A percentile compares a stretch with the other conserved stretches of the same genome.
These are phyloP conservation scores for Prunella himalayana DNA, from an alignment of 2,113 vertebrate species.

Conservation along the genomic window DNA sequence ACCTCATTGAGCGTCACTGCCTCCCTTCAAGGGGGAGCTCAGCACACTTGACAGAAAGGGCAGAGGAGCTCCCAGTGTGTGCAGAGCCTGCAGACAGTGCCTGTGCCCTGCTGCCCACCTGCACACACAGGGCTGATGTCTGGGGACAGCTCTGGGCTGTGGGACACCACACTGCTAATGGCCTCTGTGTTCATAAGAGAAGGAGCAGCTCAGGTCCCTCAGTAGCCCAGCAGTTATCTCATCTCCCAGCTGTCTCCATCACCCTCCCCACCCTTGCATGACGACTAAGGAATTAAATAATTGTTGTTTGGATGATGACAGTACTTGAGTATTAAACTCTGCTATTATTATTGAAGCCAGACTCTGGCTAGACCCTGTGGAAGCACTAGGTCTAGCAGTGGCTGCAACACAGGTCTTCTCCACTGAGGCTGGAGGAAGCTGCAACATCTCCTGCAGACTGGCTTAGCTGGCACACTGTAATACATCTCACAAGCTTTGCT, in stretches of 20 bases:
- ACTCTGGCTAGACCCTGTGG: neutral
- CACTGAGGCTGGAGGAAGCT: neutral
- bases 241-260: neutral
- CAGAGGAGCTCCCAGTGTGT: neutral
- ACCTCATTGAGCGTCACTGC: accelerated
- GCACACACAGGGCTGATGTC: neutral
- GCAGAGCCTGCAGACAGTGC: accelerated
- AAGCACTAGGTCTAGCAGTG: neutral
- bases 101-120: neutral
- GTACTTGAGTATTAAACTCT: neutral
- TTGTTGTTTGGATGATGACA: neutral
- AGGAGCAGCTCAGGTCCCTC: neutral
- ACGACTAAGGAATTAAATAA: neutral
- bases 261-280: neutral
- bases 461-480: neutral
- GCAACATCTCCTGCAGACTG: neutral
- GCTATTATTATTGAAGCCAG: neutral
- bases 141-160: neutral
- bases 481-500: neutral
- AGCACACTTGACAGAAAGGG: neutral
- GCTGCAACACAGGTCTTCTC: neutral
- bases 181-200: neutral
- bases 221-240: neutral
- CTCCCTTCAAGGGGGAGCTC: neutral
- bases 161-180: neutral